Evolutionary conservation across 2,113 vertebrate species (phyloP).

Genomic region (Puntigrus tetrazona): DNA sequence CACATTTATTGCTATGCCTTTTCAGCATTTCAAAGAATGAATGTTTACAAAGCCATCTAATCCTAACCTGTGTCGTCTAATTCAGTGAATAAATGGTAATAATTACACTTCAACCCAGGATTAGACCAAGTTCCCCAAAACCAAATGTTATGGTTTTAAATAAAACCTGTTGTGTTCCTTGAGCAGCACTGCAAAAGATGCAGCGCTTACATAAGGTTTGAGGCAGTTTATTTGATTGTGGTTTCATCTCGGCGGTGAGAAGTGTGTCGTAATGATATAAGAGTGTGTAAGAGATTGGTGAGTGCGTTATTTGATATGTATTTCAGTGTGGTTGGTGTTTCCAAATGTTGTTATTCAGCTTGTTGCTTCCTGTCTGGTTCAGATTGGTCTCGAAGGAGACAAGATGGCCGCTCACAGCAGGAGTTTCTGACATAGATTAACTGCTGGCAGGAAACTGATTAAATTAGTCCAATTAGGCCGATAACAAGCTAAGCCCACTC

Average conservation of each 20-base stretch:
- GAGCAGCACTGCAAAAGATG: not conserved
- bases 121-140: not conserved
- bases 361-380: slow-evolving; percentile 67
- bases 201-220: not conserved
- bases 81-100: not conserved
- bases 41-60: not conserved
- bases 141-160: not conserved
- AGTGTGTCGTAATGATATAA: slow-evolving; percentile 55
- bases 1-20: not conserved
- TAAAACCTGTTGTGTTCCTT: not conserved
- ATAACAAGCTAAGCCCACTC: slow-evolving; percentile 69
- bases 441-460: slow-evolving; percentile 70
- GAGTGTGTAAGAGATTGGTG: slow-evolving; percentile 56
- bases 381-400: slow-evolving; percentile 63
- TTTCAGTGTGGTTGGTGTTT: slow-evolving; percentile 60
- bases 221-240: not conserved
- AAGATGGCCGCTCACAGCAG: slow-evolving; percentile 64
- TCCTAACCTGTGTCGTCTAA: not conserved
- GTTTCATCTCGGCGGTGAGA: slow-evolving; percentile 38
- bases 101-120: not conserved
- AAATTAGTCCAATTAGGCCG: slow-evolving; percentile 73
- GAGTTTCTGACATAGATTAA: slow-evolving; percentile 70
- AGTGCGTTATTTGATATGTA: slow-evolving; percentile 43
- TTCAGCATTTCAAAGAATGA: not conserved
- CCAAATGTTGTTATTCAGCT: slow-evolving; percentile 59